Evolutionary conservation across 2,797 vertebrate genomes (phyloP).

Genomic region (Sciurus vulgaris): DNA sequence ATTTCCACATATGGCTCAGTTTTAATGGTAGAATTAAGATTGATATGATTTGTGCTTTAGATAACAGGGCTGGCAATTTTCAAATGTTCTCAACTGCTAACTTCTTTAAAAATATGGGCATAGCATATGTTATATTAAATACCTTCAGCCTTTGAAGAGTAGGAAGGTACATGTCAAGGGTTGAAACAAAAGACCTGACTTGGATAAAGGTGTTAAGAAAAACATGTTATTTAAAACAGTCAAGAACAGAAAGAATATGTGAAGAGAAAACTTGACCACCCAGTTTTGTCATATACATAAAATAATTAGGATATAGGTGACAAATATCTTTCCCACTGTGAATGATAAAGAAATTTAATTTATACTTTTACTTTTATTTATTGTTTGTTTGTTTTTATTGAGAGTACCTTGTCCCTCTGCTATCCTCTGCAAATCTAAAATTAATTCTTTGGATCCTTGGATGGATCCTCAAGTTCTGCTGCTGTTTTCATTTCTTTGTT

Average conservation of each 20-base stretch:
- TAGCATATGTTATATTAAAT: background rate
- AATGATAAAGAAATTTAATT: background rate
- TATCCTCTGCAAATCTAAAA: conserved; percentile 30
- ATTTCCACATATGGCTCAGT: background rate
- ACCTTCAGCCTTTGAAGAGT: background rate
- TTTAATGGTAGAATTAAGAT: background rate
- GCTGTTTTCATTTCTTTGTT: background rate
- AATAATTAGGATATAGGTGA: conserved; percentile 19
- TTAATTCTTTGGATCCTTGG: background rate
- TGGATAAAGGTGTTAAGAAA: background rate
- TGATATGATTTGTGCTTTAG: background rate
- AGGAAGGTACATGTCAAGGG: background rate
- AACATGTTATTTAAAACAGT: background rate
- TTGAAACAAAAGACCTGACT: background rate
- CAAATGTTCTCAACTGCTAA: background rate
- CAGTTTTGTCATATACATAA: background rate
- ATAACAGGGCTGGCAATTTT: background rate
- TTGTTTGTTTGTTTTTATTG: too few species aligned
- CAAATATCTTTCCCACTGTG: background rate
- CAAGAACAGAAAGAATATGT: background rate
- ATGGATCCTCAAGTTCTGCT: background rate
- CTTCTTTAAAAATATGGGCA: background rate
- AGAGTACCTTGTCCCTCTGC: background rate
- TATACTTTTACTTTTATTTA: conserved; percentile 26
- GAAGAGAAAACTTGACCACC: background rate